A percentile compares a stretch with the other conserved stretches of the same genome.
Evolutionary conservation across 2,113 vertebrate species (phyloP).

Genomic region (Leucopsar rothschildi): DNA sequence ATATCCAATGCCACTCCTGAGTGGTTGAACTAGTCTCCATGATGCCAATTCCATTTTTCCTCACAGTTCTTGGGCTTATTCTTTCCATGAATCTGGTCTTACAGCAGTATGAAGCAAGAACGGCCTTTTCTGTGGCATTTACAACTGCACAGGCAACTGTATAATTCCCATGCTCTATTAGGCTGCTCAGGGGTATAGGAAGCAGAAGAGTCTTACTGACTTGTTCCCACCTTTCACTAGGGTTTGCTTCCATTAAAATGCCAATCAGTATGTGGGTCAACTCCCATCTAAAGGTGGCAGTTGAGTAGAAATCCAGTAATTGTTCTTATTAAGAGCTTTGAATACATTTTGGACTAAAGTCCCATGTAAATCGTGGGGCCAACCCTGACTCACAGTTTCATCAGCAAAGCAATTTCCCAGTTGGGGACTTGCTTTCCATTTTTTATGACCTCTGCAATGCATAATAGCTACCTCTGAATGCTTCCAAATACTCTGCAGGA

Average conservation of each 20-base stretch:
- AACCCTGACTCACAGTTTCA: neutral
- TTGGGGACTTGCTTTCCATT: neutral
- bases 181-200: neutral
- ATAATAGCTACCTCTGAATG: neutral
- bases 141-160: neutral
- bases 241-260: neutral
- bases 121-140: neutral
- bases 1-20: neutral
- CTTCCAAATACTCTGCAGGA: neutral
- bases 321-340: neutral
- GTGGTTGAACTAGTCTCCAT: neutral
- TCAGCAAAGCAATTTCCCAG: neutral
- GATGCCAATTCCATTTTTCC: neutral
- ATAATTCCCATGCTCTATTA: neutral
- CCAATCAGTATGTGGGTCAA: neutral
- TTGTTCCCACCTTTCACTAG: neutral
- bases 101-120: neutral
- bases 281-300: neutral
- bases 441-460: neutral
- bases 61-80: neutral
- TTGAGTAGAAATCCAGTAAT: neutral
- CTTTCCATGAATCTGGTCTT: neutral
- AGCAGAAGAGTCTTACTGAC: neutral
- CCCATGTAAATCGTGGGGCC: neutral
- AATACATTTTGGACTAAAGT: neutral